Evolutionary conservation across 2,113 vertebrate species (phyloP).

Genomic region (Cavia porcellus): DNA sequence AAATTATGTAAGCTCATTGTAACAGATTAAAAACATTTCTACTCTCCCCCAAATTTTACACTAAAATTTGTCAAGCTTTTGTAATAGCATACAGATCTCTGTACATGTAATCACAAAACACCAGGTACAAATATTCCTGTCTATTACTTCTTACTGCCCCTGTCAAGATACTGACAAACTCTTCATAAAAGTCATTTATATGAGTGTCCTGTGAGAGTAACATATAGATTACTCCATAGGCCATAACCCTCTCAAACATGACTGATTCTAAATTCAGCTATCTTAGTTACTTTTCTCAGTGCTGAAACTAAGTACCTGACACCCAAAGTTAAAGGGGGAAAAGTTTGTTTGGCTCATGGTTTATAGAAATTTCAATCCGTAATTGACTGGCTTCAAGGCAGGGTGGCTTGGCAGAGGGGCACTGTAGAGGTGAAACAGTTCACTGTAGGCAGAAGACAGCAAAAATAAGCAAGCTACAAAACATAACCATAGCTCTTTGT

Average conservation of each 20-base stretch:
- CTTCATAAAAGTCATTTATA: background rate
- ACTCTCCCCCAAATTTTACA: background rate
- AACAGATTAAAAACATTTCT: background rate
- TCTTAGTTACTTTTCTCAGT: background rate
- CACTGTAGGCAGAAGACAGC: background rate
- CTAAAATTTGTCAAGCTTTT: background rate
- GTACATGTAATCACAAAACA: background rate
- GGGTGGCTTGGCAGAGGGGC: background rate
- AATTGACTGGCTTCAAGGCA: background rate
- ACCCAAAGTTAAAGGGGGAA: background rate
- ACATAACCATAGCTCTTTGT: background rate
- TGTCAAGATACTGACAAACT: background rate
- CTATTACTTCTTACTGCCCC: too few species aligned
- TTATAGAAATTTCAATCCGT: background rate
- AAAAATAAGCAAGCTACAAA: background rate
- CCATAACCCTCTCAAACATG: too few species aligned
- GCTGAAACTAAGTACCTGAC: background rate
- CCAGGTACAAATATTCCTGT: background rate
- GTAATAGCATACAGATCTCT: background rate
- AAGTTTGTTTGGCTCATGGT: background rate
- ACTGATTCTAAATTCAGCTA: background rate
- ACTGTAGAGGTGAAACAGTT: background rate
- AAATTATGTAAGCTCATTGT: background rate
- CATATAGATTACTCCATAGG: background rate
- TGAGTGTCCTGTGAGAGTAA: background rate